Base-by-base conservation (phyloP, 2,888 invertebrate species). In the Deilephila porcellus region DNA sequence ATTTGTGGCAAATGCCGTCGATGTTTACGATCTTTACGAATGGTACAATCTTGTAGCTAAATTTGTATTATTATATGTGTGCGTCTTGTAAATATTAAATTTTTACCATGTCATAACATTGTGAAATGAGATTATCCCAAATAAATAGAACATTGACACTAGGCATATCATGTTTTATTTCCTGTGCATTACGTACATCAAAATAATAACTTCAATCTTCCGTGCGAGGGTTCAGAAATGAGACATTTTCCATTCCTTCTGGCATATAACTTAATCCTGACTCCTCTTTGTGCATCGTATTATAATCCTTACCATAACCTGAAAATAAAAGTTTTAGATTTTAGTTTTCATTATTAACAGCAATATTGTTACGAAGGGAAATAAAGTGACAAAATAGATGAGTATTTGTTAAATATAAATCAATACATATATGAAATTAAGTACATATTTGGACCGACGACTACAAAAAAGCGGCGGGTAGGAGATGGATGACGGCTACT, bases 281-380 rank as follows among this genome's bases (percentile, higher is more conserved):
- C 67, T 93, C 90, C 52, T 95, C 93, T 81, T 95, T 95, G 74
- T 96, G 93, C 59, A 85, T 82, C 80, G 93, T 90, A 82, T 96
- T 96, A 81, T 96, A 96, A 17, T 95, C 96, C 84, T 93, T 94
- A 25, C 96, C 96, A 85, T 96, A 97, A 71, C 96, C 97, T 97
- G 86, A 76, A 89, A 88, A 72, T 67, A 75, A 70, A 59, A 19
- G 52, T 14, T 71, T 20, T 25, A 25, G 0, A 14, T 62, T 29
- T 8, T 25, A 56, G 0, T 56, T 20, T 5, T 71, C 6, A 34
- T 17, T n/a, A 14, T 8, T 17, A 34, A 53, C 14, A 14, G 56
- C 11, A 70, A 56, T 32, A 25, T 25, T 25, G 5, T 34, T 29
- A 11, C 45, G 14, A 14, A 45, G 11, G 45, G 11, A 11, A 11